phyloP scores from a whole-genome alignment of 2,113 vertebrate species.

The Buteo buteo region DNA sequence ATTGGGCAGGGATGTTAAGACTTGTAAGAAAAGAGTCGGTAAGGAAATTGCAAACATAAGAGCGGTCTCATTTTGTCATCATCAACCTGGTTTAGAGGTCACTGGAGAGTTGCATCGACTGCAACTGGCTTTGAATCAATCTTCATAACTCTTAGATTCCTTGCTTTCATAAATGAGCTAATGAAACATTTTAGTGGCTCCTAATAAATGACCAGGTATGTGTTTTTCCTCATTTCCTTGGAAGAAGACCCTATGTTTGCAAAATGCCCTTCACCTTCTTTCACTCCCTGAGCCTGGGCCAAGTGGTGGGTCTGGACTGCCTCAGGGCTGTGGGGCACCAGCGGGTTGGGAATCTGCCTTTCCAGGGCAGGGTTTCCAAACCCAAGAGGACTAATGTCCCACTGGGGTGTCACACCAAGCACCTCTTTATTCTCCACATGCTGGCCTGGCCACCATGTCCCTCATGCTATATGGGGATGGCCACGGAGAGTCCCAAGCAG shows the following conservation, averaged over 20 bases:
- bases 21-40: conserved; percentile 17
- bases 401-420: background rate
- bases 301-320: rapidly evolving
- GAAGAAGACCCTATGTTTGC: background rate
- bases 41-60: conserved; percentile 11
- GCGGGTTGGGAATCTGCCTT: background rate
- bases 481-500: rapidly evolving
- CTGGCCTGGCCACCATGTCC: background rate
- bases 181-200: background rate
- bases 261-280: rapidly evolving
- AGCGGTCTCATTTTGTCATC: conserved; percentile 5
- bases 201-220: background rate
- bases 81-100: conserved; percentile 23
- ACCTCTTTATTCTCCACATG: rapidly evolving
- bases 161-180: background rate
- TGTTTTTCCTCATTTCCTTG: background rate
- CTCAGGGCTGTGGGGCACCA: background rate
- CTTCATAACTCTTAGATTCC: background rate
- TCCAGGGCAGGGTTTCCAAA: background rate
- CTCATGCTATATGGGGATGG: rapidly evolving
- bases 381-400: background rate
- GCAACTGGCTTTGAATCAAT: background rate
- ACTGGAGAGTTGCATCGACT: background rate
- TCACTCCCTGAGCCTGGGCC: background rate
- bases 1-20: background rate